Base-by-base conservation (phyloP, 2,113 vertebrate species). In the Uropsilus gracilis region DNA sequence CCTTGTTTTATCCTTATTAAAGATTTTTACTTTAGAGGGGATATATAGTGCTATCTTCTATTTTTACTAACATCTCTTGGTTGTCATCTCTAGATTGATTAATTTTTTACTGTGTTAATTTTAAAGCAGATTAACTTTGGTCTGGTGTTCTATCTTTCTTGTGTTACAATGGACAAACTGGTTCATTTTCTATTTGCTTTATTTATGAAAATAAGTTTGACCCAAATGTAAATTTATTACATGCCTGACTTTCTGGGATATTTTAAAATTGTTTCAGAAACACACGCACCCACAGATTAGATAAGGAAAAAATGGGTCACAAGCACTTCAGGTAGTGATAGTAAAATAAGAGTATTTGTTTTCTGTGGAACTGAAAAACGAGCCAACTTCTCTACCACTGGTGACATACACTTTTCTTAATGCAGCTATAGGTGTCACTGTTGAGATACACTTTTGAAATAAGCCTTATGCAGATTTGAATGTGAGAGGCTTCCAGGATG, bases 401-500 rank as follows among this genome's bases (percentile, higher is more conserved):
- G 46, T 48, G 61, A 44, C 18, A 32, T 71, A 63, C 6, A 55
- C 11, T 57, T 77, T 91, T 95, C 32, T 71, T 66, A 53, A 50
- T 69, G 66, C 16, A 61, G n/a, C 96, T 75, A 10, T 94, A 97
- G 96, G 80, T 97, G 96, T 95, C 95, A 64, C 95, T 97, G 95
- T 97, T 96, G 96, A 91, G 86, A 93, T 83, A 64, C 0, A 20
- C 9, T 93, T 26, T 10, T 46, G 64, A 84, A 77, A 57, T 63
- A 42, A 76, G 12, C 4, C 28, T 6, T 26, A 24, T 2, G 0
- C 20, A 53, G 77, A 55, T 44, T 44, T 20, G n/a, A 87, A 76
- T 69, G 42, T 69, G 30, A 81, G 34, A 72, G 61, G 39, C 48
- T 89, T 66, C 72, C 24, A 8, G 63, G 53, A 68, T 76, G 44